phyloP scores from a whole-genome alignment of 2,113 vertebrate genomes.

The Nesoenas mayeri region DNA sequence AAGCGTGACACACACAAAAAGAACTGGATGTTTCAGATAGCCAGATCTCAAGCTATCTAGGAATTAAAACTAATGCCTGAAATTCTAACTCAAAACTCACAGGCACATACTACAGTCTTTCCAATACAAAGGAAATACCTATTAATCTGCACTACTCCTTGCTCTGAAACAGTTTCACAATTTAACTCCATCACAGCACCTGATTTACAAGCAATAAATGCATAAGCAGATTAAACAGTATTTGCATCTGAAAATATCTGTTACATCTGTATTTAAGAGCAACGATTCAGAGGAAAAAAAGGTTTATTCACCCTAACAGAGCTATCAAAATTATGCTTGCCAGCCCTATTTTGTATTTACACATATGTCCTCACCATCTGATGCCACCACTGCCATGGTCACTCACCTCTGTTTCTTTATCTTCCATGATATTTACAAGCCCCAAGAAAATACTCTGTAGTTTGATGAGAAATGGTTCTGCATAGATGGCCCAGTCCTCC shows the following conservation, averaged over 20 bases:
- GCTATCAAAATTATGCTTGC: neutral
- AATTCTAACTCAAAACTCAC: neutral
- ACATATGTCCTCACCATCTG: neutral
- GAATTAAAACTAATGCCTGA: neutral
- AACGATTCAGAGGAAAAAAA: neutral
- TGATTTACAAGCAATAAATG: neutral
- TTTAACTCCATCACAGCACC: neutral
- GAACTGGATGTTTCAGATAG: neutral
- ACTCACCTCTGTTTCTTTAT: slow-evolving; percentile 86
- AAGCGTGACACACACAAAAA: neutral
- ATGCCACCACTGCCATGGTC: neutral
- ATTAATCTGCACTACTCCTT: neutral
- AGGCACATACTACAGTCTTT: neutral
- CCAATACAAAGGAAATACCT: neutral
- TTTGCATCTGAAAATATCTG: neutral
- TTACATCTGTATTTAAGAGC: neutral
- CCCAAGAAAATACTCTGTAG: slow-evolving; percentile 98
- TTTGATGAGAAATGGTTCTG: slow-evolving; percentile 98
- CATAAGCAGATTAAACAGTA: neutral
- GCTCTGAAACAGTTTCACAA: neutral
- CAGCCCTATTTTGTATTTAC: neutral
- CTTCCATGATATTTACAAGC: slow-evolving; percentile 91
- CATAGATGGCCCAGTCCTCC: slow-evolving; percentile 99
- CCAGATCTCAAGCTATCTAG: neutral
- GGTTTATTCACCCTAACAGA: neutral